phyloP scores from a whole-genome alignment of 2,113 vertebrate species.

The Cinclus cinclus region DNA sequence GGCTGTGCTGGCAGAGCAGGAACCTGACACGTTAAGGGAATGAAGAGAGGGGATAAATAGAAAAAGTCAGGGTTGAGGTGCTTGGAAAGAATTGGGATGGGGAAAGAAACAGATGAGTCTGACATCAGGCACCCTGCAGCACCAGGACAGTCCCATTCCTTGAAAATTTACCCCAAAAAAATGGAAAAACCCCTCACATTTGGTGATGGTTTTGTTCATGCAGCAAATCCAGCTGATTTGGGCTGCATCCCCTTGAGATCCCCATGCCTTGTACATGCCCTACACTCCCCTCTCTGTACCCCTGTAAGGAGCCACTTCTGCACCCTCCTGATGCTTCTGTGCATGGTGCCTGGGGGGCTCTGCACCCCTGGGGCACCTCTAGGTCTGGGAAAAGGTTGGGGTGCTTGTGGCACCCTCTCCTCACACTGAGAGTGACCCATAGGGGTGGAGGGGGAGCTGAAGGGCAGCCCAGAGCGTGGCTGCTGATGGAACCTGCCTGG shows the following conservation, averaged over 20 bases:
- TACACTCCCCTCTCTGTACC: accelerated
- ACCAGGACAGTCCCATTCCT: neutral
- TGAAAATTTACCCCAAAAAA: neutral
- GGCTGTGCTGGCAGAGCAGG: neutral
- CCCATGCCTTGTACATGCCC: too few relatives aligned
- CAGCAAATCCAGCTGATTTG: neutral
- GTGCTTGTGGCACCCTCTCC: neutral
- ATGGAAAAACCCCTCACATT: accelerated
- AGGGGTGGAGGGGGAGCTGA: neutral
- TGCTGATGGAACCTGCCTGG: neutral
- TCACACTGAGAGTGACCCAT: accelerated
- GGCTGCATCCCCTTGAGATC: neutral
- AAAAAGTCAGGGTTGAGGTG: neutral
- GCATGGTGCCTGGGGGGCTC: accelerated
- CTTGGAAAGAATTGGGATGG: neutral
- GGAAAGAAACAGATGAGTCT: neutral
- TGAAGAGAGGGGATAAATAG: neutral
- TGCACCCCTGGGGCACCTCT: neutral
- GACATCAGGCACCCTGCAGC: neutral
- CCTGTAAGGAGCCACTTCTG: neutral
- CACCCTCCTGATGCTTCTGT: neutral
- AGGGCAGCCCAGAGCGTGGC: neutral
- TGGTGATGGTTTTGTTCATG: neutral
- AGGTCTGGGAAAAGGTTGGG: neutral
- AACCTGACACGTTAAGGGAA: neutral